Evolutionary conservation across 2,113 vertebrate species (phyloP).

Genomic region (Monopterus albus): DNA sequence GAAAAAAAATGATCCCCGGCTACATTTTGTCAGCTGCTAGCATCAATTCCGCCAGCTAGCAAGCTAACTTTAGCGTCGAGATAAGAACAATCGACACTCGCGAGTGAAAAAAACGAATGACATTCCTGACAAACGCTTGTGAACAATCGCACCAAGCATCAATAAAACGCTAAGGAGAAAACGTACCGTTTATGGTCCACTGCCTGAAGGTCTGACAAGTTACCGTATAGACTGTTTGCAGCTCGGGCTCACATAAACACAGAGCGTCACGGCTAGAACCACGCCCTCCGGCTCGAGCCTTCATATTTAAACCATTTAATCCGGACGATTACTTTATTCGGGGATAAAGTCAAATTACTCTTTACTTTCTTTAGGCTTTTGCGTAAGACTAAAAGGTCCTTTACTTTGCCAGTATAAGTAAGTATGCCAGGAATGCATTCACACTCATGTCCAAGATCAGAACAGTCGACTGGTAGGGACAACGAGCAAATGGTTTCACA

Average conservation of each 20-base stretch:
- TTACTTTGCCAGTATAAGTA: no score
- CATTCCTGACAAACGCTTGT: constrained; percentile 6
- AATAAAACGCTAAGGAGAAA: neutral
- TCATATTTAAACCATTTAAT: neutral
- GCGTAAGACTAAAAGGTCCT: no score
- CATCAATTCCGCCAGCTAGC: constrained; percentile 18
- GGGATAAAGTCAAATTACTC: neutral
- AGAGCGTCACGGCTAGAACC: constrained; percentile 52
- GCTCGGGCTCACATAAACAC: constrained; percentile 71
- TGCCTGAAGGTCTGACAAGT: constrained; percentile 40
- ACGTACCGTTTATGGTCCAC: constrained; percentile 60
- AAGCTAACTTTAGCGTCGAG: constrained; percentile 53
- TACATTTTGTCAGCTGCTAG: constrained; percentile 26
- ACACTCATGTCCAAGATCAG: no score
- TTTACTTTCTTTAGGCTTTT: no score
- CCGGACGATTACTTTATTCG: no score
- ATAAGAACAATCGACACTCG: neutral
- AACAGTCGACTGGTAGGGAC: no score
- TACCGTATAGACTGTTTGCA: constrained; percentile 5
- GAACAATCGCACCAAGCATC: rapidly evolving
- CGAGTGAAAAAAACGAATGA: constrained; percentile 3
- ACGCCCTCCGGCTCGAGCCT: constrained; percentile 42
- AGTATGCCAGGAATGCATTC: no score
- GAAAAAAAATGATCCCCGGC: neutral
- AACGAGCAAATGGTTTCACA: no score